Percentiles rank a stretch among this genome's conserved stretches.
Conservation (phyloP, 2,113 vertebrate species). For the Tringa solitaria region DNA sequence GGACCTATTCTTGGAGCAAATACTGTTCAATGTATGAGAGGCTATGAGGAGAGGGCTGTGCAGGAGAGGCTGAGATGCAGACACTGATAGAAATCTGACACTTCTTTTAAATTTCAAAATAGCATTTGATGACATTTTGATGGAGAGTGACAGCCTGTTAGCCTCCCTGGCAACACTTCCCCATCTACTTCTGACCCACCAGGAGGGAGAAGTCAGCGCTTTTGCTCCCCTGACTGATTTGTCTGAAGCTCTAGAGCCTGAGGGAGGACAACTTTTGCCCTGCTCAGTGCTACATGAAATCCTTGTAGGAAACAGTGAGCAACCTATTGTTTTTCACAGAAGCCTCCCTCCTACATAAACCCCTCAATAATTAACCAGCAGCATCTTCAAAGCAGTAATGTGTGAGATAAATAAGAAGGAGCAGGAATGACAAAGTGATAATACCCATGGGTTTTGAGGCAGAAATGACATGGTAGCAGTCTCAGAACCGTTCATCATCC, state of each 20-base stretch:
- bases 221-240: not conserved
- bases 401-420: not conserved
- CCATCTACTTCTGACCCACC: not conserved
- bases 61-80: not conserved
- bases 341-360: not conserved
- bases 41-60: not conserved
- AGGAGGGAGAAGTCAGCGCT: not conserved
- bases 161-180: not conserved
- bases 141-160: not conserved
- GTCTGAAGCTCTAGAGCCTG: not conserved
- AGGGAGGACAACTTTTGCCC: not conserved
- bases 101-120: not conserved
- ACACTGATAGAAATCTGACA: not conserved
- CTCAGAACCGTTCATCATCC: not conserved
- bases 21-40: not conserved
- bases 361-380: constrained; percentile 5
- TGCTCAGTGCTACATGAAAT: not conserved
- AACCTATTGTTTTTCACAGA: not conserved
- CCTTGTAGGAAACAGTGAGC: not conserved
- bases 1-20: not conserved
- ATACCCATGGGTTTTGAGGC: not conserved
- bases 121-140: not conserved
- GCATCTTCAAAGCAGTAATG: not conserved
- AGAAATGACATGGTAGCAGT: not conserved
- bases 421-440: not conserved